Evolutionary conservation across 35 echinoderm and acorn worm genomes (phyloP), one percentile per base, ranked within the genome.

Genomic region (Patiria miniata): DNA sequence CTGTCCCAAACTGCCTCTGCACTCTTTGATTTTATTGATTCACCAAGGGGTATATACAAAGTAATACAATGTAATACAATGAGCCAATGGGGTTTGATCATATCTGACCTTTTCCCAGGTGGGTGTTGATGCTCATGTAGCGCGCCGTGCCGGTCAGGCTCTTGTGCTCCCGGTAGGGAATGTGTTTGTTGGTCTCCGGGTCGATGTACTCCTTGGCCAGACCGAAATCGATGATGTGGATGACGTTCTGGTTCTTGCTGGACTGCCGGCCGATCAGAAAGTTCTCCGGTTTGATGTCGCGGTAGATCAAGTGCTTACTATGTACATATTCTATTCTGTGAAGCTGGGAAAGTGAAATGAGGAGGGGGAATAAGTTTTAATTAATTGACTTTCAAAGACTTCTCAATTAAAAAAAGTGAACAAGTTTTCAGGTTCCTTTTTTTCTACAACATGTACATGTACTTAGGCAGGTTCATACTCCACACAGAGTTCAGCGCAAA

Each of bases 291-390:
- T 99, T 99, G 51, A 99, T 89, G 56, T 99, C 96, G 73, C 96
- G 86, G 79, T 99, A 99, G 78, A 99, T 99, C 37, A 99, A 86
- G 84, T 99, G 93, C 61, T 99, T 99, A 83, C 87, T 99, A 94
- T 99, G 96, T 92, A 99, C 96, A 93, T 99, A 99, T 87, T 99
- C 96, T 92, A 99, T 95, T 94, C 96, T 99, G 90, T 94, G 89
- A 34, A 99, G 89, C 96, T 99, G 83, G 79, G 68, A 57, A 87
- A 23, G 21, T 86, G 17, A 90, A 57, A 96, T 77, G 17, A 68
- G 65, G 85, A 68, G 6, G 59, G 40, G 91, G 69, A 61, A 81
- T 23, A 87, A 51, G 78, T 39, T 37, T 73, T 7, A 79, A 28
- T 40, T 61, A 73, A 38, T 65, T 85, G 9, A 60, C 28, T 60